Percentiles rank a stretch among this genome's conserved stretches.
phyloP scores from a whole-genome alignment of 2,113 vertebrate genomes.

The Euleptes europaea region DNA sequence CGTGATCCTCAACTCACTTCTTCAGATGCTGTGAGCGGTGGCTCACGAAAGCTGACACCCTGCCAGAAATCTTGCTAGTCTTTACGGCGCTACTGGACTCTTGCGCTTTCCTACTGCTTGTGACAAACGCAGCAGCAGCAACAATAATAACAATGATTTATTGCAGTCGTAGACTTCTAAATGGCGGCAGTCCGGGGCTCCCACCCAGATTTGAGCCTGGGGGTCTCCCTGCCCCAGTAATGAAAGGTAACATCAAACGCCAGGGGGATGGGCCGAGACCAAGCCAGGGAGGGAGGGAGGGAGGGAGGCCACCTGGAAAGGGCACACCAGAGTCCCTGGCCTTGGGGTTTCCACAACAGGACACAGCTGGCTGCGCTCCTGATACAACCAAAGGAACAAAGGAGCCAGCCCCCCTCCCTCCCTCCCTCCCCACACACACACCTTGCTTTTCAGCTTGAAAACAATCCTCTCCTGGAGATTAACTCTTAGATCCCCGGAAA shows the following conservation, averaged over 20 bases:
- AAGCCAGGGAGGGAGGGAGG: not conserved
- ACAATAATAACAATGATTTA: too few relatives aligned
- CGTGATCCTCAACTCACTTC: too few relatives aligned
- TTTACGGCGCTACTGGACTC: too few relatives aligned
- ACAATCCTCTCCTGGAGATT: not conserved
- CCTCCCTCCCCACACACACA: not conserved
- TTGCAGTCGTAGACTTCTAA: too few relatives aligned
- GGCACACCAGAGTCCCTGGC: not conserved
- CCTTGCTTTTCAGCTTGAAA: not conserved
- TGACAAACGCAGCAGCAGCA: too few relatives aligned
- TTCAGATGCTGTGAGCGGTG: too few relatives aligned
- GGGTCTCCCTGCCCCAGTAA: not conserved
- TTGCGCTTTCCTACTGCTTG: too few relatives aligned
- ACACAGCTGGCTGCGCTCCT: not conserved
- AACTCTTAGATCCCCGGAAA: not conserved
- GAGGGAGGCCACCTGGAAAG: not conserved
- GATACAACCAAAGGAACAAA: not conserved
- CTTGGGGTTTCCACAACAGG: slow-evolving; percentile 19
- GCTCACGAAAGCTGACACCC: too few relatives aligned
- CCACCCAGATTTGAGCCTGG: not conserved
- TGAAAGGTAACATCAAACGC: not conserved
- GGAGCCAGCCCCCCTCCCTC: not conserved
- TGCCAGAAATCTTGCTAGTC: too few relatives aligned
- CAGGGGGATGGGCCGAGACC: not conserved
- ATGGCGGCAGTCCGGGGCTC: too few relatives aligned